Percentiles rank a stretch among this genome's conserved stretches.
Evolutionary conservation across 1,140 invertebrate species (phyloP).

Genomic region (Bombus impatiens): DNA sequence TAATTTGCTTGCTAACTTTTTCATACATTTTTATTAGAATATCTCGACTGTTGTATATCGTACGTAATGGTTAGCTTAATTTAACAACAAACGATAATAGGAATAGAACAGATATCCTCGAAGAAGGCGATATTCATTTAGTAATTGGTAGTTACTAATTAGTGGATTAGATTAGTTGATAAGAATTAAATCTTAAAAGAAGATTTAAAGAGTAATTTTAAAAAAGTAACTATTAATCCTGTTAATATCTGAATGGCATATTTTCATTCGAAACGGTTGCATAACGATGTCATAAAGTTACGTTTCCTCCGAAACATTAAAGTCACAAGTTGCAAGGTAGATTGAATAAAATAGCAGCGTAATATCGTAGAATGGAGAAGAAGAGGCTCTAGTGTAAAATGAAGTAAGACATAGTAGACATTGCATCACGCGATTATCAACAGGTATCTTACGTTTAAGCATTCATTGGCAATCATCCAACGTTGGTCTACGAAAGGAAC

Average conservation of each 20-base stretch:
- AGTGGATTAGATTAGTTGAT: too few relatives aligned
- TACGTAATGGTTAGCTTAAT: neutral
- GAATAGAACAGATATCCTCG: neutral
- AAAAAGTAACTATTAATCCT: neutral
- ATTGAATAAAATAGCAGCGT: conserved; percentile 11
- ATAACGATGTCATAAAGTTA: neutral
- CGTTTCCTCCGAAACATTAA: neutral
- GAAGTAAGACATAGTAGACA: conserved; percentile 11
- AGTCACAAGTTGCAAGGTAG: neutral
- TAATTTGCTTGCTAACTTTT: neutral
- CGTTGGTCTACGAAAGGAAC: conserved; percentile 25
- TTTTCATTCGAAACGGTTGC: neutral
- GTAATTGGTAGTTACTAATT: too few relatives aligned
- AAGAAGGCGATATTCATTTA: too few relatives aligned
- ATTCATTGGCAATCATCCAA: conserved; percentile 81
- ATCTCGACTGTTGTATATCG: too few relatives aligned
- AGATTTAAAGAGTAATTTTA: too few relatives aligned
- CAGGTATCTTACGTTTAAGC: conserved; percentile 76
- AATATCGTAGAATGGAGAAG: neutral
- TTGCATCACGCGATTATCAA: conserved; percentile 76
- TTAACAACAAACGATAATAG: neutral
- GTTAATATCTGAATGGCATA: neutral
- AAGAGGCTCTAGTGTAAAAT: neutral
- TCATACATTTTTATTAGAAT: neutral
- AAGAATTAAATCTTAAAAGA: too few relatives aligned